phyloP scores from a whole-genome alignment of 2,797 vertebrate species.

The Glossophaga mutica region DNA sequence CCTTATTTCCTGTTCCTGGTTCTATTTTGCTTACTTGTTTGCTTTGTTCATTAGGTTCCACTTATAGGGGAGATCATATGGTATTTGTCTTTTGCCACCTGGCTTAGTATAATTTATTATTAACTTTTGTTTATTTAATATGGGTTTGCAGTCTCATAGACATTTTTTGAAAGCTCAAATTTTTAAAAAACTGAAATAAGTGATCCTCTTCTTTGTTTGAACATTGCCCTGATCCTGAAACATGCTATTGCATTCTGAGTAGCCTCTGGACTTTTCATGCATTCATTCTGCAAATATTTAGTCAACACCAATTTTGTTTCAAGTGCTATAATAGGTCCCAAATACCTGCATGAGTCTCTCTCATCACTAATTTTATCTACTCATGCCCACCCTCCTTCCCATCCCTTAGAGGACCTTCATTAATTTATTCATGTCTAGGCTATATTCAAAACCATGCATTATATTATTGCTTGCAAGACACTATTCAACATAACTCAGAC shows the following conservation, averaged over 20 bases:
- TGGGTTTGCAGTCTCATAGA: not conserved
- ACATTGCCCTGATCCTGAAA: not conserved
- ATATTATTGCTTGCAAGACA: not conserved
- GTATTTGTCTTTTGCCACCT: no score
- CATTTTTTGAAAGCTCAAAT: not conserved
- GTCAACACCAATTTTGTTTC: not conserved
- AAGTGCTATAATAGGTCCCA: not conserved
- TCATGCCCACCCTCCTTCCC: not conserved
- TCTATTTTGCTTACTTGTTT: no score
- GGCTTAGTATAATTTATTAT: not conserved
- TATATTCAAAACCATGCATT: not conserved
- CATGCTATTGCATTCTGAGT: not conserved
- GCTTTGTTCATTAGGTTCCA: no score
- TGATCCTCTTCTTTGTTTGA: not conserved
- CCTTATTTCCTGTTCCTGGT: no score
- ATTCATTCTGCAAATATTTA: not conserved
- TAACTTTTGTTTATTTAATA: slow-evolving; percentile 18
- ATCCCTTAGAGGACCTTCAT: accelerated
- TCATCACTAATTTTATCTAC: not conserved
- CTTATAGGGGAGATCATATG: no score
- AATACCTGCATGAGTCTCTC: not conserved
- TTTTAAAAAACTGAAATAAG: not conserved
- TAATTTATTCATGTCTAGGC: not conserved
- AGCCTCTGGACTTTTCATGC: not conserved
- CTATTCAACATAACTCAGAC: not conserved